phyloP scores from a whole-genome alignment of 2,797 vertebrate genomes.

The Erpetoichthys calabaricus region DNA sequence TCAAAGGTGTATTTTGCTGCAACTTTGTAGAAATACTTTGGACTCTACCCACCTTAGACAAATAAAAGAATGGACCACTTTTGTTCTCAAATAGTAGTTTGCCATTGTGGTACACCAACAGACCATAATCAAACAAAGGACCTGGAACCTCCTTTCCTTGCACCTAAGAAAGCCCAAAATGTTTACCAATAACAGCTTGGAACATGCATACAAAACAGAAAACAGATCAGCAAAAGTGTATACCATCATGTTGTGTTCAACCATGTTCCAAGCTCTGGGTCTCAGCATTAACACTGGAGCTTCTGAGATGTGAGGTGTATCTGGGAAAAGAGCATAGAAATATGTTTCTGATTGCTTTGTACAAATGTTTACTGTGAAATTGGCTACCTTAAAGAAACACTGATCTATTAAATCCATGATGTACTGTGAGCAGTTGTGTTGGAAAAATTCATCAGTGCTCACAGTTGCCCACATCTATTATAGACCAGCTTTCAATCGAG shows the following conservation, averaged over 20 bases:
- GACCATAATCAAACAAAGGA: constrained; percentile 60
- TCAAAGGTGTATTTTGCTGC: too few relatives aligned
- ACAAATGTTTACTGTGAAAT: background rate
- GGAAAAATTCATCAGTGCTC: background rate
- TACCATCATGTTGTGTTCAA: constrained; percentile 62
- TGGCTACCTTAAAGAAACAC: background rate
- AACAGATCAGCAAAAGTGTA: background rate
- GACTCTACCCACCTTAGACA: constrained; percentile 46
- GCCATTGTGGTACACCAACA: constrained; percentile 59
- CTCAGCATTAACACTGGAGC: constrained; percentile 60
- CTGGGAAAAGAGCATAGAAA: background rate
- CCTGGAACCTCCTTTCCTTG: constrained; percentile 53
- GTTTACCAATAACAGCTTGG: background rate
- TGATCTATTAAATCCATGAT: too few relatives aligned
- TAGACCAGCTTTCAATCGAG: too few relatives aligned
- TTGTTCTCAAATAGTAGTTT: constrained; percentile 38
- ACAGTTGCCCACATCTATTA: too few relatives aligned
- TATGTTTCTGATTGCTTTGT: too few relatives aligned
- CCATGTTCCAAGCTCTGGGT: constrained; percentile 65
- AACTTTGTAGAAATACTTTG: too few relatives aligned
- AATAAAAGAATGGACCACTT: constrained; percentile 57
- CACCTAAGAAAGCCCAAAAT: constrained; percentile 10
- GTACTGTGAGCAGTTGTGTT: background rate
- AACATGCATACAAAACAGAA: constrained; percentile 28
- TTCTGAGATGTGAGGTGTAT: constrained; percentile 36